Evolutionary conservation across 2,113 vertebrate species (phyloP).

Genomic region (Erinaceus europaeus): DNA sequence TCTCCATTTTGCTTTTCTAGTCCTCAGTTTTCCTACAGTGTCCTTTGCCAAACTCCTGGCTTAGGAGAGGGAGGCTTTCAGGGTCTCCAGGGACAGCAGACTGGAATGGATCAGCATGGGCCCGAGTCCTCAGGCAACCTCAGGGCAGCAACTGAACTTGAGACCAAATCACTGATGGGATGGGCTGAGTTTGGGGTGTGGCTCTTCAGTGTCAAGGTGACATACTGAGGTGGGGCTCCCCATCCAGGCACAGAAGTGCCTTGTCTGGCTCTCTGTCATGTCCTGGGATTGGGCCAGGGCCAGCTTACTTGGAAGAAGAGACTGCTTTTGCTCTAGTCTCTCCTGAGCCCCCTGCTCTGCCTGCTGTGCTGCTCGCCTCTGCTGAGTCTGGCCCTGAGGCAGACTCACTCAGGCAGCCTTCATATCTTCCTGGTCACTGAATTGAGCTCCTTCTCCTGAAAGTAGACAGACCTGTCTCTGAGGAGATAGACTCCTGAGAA

Average conservation of each 20-base stretch:
- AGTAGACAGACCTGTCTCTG: background rate
- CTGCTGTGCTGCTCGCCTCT: too few species aligned
- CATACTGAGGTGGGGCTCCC: background rate
- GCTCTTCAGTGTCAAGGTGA: rapidly evolving
- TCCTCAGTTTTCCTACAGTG: background rate
- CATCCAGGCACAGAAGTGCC: background rate
- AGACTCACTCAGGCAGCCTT: background rate
- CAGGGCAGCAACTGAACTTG: background rate
- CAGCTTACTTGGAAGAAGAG: too few species aligned
- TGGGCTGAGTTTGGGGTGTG: too few species aligned
- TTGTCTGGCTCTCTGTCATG: too few species aligned
- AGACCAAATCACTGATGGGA: rapidly evolving
- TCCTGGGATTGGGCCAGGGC: too few species aligned
- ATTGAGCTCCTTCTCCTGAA: background rate
- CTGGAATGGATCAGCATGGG: rapidly evolving
- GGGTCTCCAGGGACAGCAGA: background rate
- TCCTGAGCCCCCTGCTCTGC: too few species aligned
- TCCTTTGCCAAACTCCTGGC: background rate
- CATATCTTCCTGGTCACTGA: background rate
- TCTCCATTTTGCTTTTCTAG: background rate
- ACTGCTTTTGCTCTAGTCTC: too few species aligned
- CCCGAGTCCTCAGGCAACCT: too few species aligned
- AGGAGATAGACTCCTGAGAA: background rate
- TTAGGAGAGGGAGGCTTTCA: rapidly evolving
- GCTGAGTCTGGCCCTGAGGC: too few species aligned